phyloP scores from a whole-genome alignment of 1,140 invertebrate genomes.

The Halictus rubicundus region DNA sequence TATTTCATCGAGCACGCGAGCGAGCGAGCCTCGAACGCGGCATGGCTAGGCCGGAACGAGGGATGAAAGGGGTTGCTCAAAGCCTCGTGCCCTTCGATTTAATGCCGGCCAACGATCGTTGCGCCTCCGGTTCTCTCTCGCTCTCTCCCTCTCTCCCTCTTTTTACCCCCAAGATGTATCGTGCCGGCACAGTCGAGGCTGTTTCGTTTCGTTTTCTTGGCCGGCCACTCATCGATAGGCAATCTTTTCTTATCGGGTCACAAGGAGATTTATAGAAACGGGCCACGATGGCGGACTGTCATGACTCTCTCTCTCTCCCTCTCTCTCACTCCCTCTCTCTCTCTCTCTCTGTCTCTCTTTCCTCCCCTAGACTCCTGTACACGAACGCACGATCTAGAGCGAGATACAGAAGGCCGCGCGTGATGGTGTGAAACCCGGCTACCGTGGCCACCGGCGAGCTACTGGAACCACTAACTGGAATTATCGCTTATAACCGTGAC shows the following conservation, averaged over 20 bases:
- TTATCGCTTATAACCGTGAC: slow-evolving; percentile 58
- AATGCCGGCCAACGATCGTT: slow-evolving; percentile 55
- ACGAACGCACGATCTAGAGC: slow-evolving; percentile 57
- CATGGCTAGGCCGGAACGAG: not conserved
- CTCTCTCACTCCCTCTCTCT: slow-evolving; percentile 31
- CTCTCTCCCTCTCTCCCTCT: too few species aligned
- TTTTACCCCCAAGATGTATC: slow-evolving; percentile 29
- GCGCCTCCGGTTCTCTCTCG: not conserved
- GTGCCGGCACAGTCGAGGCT: not conserved
- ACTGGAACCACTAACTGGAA: slow-evolving; percentile 49
- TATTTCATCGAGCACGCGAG: slow-evolving; percentile 77
- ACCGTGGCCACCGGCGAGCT: not conserved
- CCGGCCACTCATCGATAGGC: slow-evolving; percentile 53
- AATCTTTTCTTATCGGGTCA: slow-evolving; percentile 68
- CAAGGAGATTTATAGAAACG: slow-evolving; percentile 66
- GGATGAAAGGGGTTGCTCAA: slow-evolving; percentile 35
- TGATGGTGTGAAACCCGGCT: slow-evolving; percentile 9
- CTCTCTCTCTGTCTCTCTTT: too few species aligned
- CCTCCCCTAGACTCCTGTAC: slow-evolving; percentile 9
- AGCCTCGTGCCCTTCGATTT: slow-evolving; percentile 70
- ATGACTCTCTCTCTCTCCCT: slow-evolving; percentile 47
- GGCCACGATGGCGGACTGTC: slow-evolving; percentile 57
- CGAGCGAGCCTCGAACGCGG: slow-evolving; percentile 8
- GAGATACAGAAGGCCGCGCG: slow-evolving; percentile 40
- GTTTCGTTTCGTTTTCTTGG: slow-evolving; percentile 6